Conservation (phyloP, 2,888 invertebrate species). For the Diadromus collaris region DNA sequence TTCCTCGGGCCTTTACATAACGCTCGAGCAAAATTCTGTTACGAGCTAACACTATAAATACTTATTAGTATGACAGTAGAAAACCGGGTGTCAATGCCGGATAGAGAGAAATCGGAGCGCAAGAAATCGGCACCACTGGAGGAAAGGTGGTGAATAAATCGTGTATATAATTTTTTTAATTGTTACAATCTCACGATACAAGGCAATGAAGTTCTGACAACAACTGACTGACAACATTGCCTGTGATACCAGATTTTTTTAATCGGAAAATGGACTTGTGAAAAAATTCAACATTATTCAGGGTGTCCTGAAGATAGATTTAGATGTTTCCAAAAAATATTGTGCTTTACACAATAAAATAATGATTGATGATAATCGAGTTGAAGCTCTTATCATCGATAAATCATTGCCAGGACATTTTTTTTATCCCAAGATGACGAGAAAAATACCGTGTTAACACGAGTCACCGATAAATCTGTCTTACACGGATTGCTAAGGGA, state of each 20-base stretch:
- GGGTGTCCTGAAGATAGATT: no score
- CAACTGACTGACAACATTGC: neutral
- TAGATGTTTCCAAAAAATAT: no score
- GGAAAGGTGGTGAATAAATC: neutral
- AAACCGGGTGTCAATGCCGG: constrained; percentile 52
- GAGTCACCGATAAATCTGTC: no score
- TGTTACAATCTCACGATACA: neutral
- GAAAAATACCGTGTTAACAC: no score
- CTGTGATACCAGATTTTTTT: neutral
- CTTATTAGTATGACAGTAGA: constrained; percentile 43
- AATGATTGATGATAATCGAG: no score
- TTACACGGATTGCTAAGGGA: no score
- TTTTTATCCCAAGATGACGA: no score
- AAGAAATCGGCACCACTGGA: neutral
- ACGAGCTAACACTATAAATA: constrained; percentile 59
- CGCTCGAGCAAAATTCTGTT: constrained; percentile 45
- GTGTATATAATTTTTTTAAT: neutral
- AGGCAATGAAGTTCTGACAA: neutral
- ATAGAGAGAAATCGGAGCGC: constrained; percentile 14
- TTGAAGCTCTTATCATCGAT: no score
- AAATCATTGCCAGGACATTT: no score
- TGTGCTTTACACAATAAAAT: no score
- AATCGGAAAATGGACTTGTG: neutral
- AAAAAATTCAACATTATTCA: neutral
- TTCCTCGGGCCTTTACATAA: constrained; percentile 61